Base-by-base conservation (phyloP, 2,113 vertebrate genomes). In the Tragelaphus scriptus region DNA sequence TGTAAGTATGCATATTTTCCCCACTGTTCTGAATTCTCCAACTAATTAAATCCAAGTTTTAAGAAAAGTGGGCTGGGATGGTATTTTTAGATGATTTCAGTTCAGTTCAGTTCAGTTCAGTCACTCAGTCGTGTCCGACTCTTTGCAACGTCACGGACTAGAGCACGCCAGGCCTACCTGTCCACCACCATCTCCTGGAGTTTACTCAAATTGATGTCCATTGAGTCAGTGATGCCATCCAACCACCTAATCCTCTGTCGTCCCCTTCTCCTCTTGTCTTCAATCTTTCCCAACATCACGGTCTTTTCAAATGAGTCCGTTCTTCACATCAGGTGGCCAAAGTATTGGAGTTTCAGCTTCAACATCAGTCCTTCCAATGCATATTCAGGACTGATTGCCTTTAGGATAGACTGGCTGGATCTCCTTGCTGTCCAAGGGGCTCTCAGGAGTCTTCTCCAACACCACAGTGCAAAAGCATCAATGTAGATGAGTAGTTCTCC, bases 21-120 rank as follows among this genome's bases (percentile, higher is more conserved):
- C 8, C 12, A 55, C 4, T 58, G 6, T 58, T 14, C 12, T 25
- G 25, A 71, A 80, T 80, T 47, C 4, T 92, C 25, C 40, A 32
- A 47, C 5, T 90, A 96, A 92, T 65, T 21, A 95, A 94, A 90
- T 5, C 13, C 2, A n/a, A 85, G 3, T 59, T 91, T 68, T 51
- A 82, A 58, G 51, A 47, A 51, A 53, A 3, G 51, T 53, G 79
- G 15, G 9, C 8, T 49, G 7, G 32, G 85, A 71, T 23, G 81
- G 13, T 90, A 44, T 59, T 85, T 93, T 80, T 65, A 91, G 25
- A 56, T 58, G 51, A 28, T 21, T 21, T 71, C 65, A 71, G n/a
- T 36, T 71, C n/a, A 71, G n/a, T 36, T 68, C n/a, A 36, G 65
- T 25, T 58, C 56, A 58, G 23, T 68, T 36, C n/a, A 71, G 65